Evolutionary conservation across 2,888 invertebrate genomes (phyloP).

Genomic region (Escarpia spicata): DNA sequence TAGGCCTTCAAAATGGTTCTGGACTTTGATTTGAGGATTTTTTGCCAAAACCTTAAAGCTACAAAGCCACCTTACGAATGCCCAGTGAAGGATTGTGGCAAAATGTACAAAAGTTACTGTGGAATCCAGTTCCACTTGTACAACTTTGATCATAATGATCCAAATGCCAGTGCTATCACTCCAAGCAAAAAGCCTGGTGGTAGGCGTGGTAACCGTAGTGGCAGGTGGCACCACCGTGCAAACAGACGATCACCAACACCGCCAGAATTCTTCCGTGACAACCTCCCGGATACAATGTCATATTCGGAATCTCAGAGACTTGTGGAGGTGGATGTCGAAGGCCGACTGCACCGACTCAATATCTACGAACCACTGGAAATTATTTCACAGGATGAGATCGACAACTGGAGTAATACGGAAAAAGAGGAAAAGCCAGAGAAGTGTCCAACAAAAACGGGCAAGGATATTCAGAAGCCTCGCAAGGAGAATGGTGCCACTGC

Average conservation of each 20-base stretch:
- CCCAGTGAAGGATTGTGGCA: slow-evolving; percentile 84
- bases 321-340: slow-evolving; percentile 87
- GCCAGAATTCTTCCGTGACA: slow-evolving; percentile 5
- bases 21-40: slow-evolving; percentile 87
- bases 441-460: slow-evolving; percentile 35
- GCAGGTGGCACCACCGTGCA: slow-evolving; percentile 25
- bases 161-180: slow-evolving; percentile 45
- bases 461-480: slow-evolving; percentile 36
- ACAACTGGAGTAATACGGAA: slow-evolving; percentile 60
- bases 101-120: slow-evolving; percentile 85
- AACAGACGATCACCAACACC: background rate
- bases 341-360: slow-evolving; percentile 75
- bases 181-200: slow-evolving; percentile 23
- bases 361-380: slow-evolving; percentile 68
- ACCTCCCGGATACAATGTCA: slow-evolving; percentile 76
- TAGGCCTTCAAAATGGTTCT: slow-evolving; percentile 70
- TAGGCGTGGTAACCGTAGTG: background rate
- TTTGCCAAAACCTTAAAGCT: slow-evolving; percentile 82
- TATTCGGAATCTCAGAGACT: slow-evolving; percentile 86
- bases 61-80: slow-evolving; percentile 89
- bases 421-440: slow-evolving; percentile 62
- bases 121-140: slow-evolving; percentile 87
- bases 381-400: slow-evolving; percentile 63
- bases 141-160: slow-evolving; percentile 84
- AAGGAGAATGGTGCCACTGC: slow-evolving; percentile 33